Conservation (phyloP, 2,113 vertebrate species). For the Channa argus region DNA sequence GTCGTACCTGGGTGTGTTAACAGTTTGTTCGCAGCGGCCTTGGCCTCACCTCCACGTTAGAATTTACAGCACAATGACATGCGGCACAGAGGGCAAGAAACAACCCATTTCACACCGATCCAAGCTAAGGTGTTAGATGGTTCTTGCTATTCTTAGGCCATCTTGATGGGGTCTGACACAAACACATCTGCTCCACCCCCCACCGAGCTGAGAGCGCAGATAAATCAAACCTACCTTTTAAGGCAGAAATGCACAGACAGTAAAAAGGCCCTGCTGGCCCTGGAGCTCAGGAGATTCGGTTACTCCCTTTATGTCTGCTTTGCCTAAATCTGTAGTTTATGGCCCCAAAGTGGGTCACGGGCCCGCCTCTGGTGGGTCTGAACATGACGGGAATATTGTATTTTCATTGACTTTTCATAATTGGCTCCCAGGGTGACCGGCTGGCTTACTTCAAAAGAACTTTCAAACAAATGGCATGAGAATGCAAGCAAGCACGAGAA, state of each 20-base stretch:
- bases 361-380: constrained; percentile 8
- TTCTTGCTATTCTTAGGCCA: constrained; percentile 65
- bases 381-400: constrained; percentile 14
- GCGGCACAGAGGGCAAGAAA: constrained; percentile 19
- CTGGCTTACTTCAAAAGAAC: constrained; percentile 29
- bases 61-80: constrained; percentile 19
- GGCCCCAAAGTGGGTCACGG: constrained; percentile 24
- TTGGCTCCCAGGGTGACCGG: constrained; percentile 32
- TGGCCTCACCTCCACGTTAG: constrained; percentile 30
- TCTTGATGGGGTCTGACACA: constrained; percentile 59
- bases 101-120: constrained; percentile 39
- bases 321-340: constrained; percentile 27
- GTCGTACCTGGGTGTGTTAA: constrained; percentile 3
- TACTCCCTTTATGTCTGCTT: constrained; percentile 12
- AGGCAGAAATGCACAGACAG: constrained; percentile 54
- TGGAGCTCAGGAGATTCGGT: constrained; percentile 14
- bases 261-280: constrained; percentile 29
- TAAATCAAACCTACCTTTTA: constrained; percentile 73
- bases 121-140: constrained; percentile 39
- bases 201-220: constrained; percentile 47
- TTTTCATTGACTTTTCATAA: constrained; percentile 21
- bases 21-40: background rate
- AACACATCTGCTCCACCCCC: constrained; percentile 62
- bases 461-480: constrained; percentile 6
- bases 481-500: background rate